Percentiles rank a stretch among this genome's conserved stretches.
Evolutionary conservation across 2,113 vertebrate species (phyloP).

Genomic region (zebrafish (Danio rerio)): DNA sequence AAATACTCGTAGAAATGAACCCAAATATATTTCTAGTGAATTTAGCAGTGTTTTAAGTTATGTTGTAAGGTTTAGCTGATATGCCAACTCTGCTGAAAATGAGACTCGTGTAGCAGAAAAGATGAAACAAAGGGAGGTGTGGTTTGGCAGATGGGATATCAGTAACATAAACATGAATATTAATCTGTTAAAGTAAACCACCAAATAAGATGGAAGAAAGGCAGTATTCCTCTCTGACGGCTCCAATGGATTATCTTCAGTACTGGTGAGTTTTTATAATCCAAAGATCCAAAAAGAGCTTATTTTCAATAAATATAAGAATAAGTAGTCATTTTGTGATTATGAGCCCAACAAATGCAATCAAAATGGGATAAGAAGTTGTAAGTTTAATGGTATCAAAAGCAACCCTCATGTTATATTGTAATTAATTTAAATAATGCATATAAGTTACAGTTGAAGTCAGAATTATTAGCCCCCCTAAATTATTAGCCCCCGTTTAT

Average conservation of each 20-base stretch:
- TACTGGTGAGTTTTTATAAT: constrained; percentile 75
- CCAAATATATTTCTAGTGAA: neutral
- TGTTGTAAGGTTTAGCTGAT: neutral
- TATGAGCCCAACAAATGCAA: neutral
- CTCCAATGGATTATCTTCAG: constrained; percentile 77
- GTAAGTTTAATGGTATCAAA: neutral
- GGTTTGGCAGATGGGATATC: constrained; percentile 26
- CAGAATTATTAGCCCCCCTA: too few relatives aligned
- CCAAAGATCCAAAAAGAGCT: constrained; percentile 6
- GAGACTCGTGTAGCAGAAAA: neutral
- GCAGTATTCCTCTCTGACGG: constrained; percentile 75
- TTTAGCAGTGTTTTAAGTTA: neutral
- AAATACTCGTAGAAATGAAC: neutral
- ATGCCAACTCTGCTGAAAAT: neutral
- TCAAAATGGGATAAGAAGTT: neutral
- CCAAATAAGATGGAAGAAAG: constrained; percentile 76
- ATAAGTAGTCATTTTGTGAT: neutral
- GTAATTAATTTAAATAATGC: too few relatives aligned
- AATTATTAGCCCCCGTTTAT: too few relatives aligned
- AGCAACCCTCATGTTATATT: too few relatives aligned
- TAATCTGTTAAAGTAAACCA: constrained; percentile 70
- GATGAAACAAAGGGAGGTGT: constrained; percentile 40
- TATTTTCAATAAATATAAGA: neutral
- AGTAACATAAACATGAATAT: constrained; percentile 64
- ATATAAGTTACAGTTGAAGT: too few relatives aligned